phyloP scores from a whole-genome alignment of 1,140 invertebrate genomes.

The Drosophila funebris region DNA sequence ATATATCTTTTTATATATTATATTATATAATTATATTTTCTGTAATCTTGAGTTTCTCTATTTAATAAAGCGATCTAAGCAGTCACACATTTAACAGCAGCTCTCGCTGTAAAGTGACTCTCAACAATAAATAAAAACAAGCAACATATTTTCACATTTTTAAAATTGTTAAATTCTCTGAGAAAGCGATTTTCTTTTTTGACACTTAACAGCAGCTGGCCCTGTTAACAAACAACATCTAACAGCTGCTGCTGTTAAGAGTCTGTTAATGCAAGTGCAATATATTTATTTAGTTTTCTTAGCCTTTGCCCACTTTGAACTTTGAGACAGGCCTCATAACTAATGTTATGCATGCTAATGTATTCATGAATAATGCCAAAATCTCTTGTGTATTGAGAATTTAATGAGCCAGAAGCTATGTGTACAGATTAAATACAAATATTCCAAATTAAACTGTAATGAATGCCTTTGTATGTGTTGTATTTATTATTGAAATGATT shows the following conservation, averaged over 20 bases:
- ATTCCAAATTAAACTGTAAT: background rate
- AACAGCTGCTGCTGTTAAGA: background rate
- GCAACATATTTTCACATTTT: too few species aligned
- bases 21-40: too few species aligned
- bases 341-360: background rate
- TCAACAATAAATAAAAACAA: too few species aligned
- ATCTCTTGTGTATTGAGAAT: too few species aligned
- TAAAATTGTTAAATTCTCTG: too few species aligned
- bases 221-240: background rate
- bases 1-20: too few species aligned
- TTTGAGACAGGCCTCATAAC: background rate
- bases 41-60: too few species aligned
- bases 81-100: too few species aligned
- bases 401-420: background rate
- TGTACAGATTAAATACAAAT: background rate
- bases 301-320: background rate
- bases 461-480: background rate
- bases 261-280: background rate
- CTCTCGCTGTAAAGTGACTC: too few species aligned
- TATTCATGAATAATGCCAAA: background rate
- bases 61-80: too few species aligned
- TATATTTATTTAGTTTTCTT: background rate
- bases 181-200: too few species aligned
- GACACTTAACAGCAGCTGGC: background rate
- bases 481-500: constrained; percentile 5